Evolutionary conservation across 1,140 invertebrate species (phyloP), one percentile per base, ranked within the genome.

Genomic region (Eriosoma lanigerum): DNA sequence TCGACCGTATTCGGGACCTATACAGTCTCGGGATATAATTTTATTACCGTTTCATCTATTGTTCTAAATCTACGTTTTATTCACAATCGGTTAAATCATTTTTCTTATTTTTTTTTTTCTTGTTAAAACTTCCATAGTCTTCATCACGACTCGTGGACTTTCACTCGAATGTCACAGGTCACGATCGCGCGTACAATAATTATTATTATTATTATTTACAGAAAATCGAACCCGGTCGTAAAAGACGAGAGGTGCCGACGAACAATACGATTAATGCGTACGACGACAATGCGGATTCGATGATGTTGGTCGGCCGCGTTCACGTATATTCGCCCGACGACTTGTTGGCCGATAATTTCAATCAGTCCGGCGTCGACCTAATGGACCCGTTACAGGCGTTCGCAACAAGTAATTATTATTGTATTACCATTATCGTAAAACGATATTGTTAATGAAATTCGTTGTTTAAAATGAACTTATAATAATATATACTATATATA

Each of bases 291-390:
- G 87, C 87, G 21, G 89, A 90, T 54, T 87, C 89, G 0, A 86
- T 91, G 0, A 88, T 87, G 44, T 87, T 92, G 80, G 87, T 87
- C 26, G 90, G 91, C 82, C 87, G 88, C 26, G 87, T 91, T 75
- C 88, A 88, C 82, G 90, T 92, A 1, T 88, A 92, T n/a, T 88
- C 91, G 83, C 88, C 90, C 15, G 90, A 91, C 82, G 90, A 92
- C 82, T 84, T 92, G 24, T 86, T 86, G 64, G 81, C 82, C 73
- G 76, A 83, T 56, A 81, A 84, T 81, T 21, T 83, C 44, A 83
- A 84, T 78, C 68, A 84, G 21, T 83, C 85, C 73, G 46, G 81
- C 80, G 24, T 8, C 52, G 46, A 70, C 3, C n/a, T 62, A 17
- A 17, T 52, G 17, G 68, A 78, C 19, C 75, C 75, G 54, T 48